Base-by-base conservation (phyloP, 1,140 invertebrate species). In the Coenobita brevimanus region DNA sequence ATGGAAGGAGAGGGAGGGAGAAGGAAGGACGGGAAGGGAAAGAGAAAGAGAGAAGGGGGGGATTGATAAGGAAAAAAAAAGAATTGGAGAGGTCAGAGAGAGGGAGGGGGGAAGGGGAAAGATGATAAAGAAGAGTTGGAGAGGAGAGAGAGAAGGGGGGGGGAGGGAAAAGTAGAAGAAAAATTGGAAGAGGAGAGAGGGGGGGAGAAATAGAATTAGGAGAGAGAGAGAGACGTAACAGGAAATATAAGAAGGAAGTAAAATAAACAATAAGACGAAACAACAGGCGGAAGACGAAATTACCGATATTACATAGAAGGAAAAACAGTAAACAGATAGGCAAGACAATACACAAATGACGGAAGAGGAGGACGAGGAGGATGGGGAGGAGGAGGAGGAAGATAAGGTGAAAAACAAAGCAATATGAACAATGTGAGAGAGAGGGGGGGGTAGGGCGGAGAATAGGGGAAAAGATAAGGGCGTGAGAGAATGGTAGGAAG, bases 381-480 rank as follows among this genome's bases (percentile, higher is more conserved):
- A 57, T 43, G 76, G 15, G 27, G 24, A 60, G 46, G 15, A 50
- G 3, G 46, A 30, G 43, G 24, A 50, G 41, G 10, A 79, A 15
- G 69, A 33, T 6, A 69, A 69, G 71, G 71, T 4, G 36, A 43
- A 38, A n/a, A 43, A 38, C 15, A n/a, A 76, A 41, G 73, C 0
- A 4, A 17, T 17, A 4, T 15, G 76, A 1, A 8, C 36, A 54
- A 33, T 46, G 46, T 15, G 8, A 60, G n/a, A 33, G n/a, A 43
- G n/a, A 50, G 73, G 73, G 24, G n/a, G 73, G 27, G 33, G 33
- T 21, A 60, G 15, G 60, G 50, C 30, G 67, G 81, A 71, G 64
- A 73, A 71, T 30, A 33, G n/a, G 43, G 69, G 27, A 83, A 30
- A 46, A 17, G 8, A 30, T 0, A 33, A 2, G 60, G 43, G 0